Conservation (phyloP, 2,888 invertebrate species). For the Cosmia trapezina region DNA sequence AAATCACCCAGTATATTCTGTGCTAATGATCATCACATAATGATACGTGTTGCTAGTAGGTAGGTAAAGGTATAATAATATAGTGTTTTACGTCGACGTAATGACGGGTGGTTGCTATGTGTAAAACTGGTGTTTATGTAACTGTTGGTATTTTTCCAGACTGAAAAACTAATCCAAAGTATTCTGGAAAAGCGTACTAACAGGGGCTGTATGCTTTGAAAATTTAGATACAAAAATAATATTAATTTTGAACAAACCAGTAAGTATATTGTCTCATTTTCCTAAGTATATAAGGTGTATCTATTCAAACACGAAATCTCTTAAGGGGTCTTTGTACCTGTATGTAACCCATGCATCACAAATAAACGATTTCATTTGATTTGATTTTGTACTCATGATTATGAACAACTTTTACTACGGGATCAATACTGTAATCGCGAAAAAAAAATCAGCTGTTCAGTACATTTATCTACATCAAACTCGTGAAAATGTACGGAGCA, state of each 20-base stretch:
- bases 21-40: constrained; percentile 28
- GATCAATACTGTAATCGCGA: too few relatives aligned
- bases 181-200: neutral
- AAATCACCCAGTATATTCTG: too few relatives aligned
- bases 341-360: too few relatives aligned
- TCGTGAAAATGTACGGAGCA: too few relatives aligned
- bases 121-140: neutral
- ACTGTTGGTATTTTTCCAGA: neutral
- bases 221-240: neutral
- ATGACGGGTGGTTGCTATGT: constrained; percentile 4
- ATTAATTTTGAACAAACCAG: neutral
- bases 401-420: too few relatives aligned
- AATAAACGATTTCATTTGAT: too few relatives aligned
- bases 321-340: too few relatives aligned
- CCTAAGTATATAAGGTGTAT: neutral
- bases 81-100: neutral
- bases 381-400: too few relatives aligned
- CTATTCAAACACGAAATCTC: too few relatives aligned
- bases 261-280: neutral
- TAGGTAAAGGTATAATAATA: too few relatives aligned
- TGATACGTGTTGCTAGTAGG: constrained; percentile 1
- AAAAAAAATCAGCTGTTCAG: too few relatives aligned
- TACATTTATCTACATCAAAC: too few relatives aligned
- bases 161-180: neutral
- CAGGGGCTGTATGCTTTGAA: neutral